Conservation (phyloP, 1,140 invertebrate species). For the Bombus superbus region DNA sequence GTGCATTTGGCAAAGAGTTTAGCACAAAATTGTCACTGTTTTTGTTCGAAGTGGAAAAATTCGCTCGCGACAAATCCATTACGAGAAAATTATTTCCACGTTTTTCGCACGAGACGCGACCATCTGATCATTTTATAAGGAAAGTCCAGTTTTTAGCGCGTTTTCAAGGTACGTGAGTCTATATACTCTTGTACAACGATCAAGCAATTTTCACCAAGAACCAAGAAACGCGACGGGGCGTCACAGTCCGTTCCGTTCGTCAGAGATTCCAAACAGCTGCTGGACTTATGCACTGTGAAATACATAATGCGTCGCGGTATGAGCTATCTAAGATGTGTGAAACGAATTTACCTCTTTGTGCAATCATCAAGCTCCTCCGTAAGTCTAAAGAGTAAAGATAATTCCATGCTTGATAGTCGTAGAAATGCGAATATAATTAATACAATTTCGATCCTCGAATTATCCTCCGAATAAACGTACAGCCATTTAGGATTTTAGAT, state of each 20-base stretch:
- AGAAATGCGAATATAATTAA: conserved; percentile 8
- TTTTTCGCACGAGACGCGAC: background rate
- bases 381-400: background rate
- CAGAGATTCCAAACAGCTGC: conserved; percentile 70
- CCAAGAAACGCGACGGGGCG: conserved; percentile 69
- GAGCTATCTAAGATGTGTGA: conserved; percentile 68
- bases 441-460: background rate
- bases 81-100: background rate
- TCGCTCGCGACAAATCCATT: background rate
- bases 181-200: conserved; percentile 45
- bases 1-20: background rate
- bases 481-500: no score
- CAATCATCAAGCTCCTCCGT: conserved; percentile 53
- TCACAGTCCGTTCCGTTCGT: conserved; percentile 66
- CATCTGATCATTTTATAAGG: conserved; percentile 15
- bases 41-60: background rate
- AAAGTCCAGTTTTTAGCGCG: conserved; percentile 57
- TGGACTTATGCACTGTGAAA: conserved; percentile 79
- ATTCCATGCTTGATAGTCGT: background rate
- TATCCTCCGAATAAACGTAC: background rate
- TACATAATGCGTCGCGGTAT: conserved; percentile 73
- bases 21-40: background rate
- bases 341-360: conserved; percentile 70
- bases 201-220: conserved; percentile 71
- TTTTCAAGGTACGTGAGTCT: conserved; percentile 27